phyloP scores from a whole-genome alignment of 1,140 invertebrate species.

The Drosophila pallidifrons region DNA sequence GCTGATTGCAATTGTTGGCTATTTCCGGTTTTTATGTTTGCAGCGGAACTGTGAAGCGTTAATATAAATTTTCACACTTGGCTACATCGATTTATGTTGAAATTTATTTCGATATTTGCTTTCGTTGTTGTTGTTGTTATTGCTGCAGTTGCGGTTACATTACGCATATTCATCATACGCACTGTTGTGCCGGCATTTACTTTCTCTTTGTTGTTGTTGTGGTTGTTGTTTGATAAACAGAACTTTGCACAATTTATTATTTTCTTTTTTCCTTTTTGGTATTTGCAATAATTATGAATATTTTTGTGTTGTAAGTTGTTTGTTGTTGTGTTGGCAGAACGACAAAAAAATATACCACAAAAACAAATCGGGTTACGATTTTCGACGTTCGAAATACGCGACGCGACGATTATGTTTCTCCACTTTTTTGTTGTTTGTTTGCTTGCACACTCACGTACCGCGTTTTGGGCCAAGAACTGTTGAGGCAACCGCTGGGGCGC shows the following conservation, averaged over 20 bases:
- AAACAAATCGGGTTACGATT: slow-evolving; percentile 19
- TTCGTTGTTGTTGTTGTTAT: slow-evolving; percentile 28
- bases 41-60: slow-evolving; percentile 25
- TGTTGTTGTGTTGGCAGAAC: slow-evolving; percentile 8
- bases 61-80: slow-evolving; percentile 43
- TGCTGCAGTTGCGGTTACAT: slow-evolving; percentile 47
- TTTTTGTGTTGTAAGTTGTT: slow-evolving; percentile 2
- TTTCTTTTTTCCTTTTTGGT: background rate
- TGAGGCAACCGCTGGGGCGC: slow-evolving; percentile 25
- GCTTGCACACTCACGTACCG: slow-evolving; percentile 34
- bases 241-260: slow-evolving; percentile 13
- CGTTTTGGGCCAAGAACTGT: slow-evolving; percentile 16
- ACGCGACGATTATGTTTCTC: slow-evolving; percentile 13
- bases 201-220: background rate
- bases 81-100: slow-evolving; percentile 13
- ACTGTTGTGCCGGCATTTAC: slow-evolving; percentile 38
- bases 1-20: slow-evolving; percentile 4
- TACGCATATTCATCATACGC: slow-evolving; percentile 47
- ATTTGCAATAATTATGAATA: slow-evolving; percentile 6
- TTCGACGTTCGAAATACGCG: background rate
- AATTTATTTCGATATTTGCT: slow-evolving; percentile 9
- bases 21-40: slow-evolving; percentile 25
- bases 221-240: slow-evolving; percentile 23
- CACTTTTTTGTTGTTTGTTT: background rate
- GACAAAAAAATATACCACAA: slow-evolving; percentile 49